Percentiles rank a stretch among this genome's conserved stretches.
These are phyloP conservation scores for Apostichopus japonicus DNA, from an alignment of 35 echinoderm and acorn worm genomes.

Conservation along the genomic window DNA sequence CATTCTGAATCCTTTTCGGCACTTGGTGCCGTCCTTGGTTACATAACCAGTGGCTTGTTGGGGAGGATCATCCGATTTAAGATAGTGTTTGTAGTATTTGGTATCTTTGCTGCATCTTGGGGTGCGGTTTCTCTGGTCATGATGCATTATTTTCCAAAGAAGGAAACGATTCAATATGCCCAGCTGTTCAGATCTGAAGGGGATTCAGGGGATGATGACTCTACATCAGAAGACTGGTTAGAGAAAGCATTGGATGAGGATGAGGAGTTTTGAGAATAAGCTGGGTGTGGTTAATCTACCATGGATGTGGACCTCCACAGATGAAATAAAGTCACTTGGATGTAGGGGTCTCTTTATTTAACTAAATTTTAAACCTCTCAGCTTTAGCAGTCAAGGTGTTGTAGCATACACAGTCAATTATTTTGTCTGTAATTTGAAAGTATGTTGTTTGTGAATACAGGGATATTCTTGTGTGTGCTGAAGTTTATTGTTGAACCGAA, in stretches of 20 bases:
- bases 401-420: too few relatives aligned
- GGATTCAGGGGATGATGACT: constrained; percentile 26
- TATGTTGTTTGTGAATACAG: too few relatives aligned
- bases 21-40: constrained; percentile 3
- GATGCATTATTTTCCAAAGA: constrained; percentile 1
- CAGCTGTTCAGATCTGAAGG: constrained; percentile 27
- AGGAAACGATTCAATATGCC: constrained; percentile 25
- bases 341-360: too few relatives aligned
- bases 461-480: too few relatives aligned
- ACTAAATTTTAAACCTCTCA: too few relatives aligned
- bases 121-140: background rate
- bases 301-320: too few relatives aligned
- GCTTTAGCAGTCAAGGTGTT: too few relatives aligned
- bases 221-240: constrained; percentile 24
- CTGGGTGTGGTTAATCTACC: too few relatives aligned
- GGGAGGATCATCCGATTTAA: constrained; percentile 6
- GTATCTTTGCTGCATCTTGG: background rate
- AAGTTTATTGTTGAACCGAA: too few relatives aligned
- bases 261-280: background rate
- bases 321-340: too few relatives aligned
- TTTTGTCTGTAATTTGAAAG: too few relatives aligned
- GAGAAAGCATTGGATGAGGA: constrained; percentile 47
- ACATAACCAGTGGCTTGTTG: constrained; percentile 6
- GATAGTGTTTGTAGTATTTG: constrained; percentile 30
- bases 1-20: constrained; percentile 4